Percentiles rank a stretch among this genome's conserved stretches.
Evolutionary conservation across 2,113 vertebrate genomes (phyloP).

Genomic region (Myanophis thanlyinensis): DNA sequence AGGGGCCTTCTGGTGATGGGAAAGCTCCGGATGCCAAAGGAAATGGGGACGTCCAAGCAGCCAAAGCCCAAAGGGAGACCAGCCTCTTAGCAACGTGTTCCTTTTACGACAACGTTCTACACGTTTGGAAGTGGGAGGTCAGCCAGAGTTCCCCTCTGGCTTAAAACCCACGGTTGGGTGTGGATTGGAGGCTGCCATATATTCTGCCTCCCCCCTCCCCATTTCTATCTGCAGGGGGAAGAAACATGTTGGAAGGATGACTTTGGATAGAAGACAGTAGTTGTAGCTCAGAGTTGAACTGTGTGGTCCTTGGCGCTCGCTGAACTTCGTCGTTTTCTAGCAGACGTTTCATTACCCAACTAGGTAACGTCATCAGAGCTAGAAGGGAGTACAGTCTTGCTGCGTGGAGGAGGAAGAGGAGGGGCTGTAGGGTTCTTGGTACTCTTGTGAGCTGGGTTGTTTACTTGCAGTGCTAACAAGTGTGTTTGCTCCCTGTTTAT

Average conservation of each 20-base stretch:
- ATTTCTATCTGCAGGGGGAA: background rate
- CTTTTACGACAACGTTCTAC: conserved; percentile 90
- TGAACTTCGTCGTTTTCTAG: background rate
- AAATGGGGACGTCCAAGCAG: rapidly evolving
- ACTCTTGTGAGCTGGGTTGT: background rate
- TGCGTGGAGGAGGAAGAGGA: background rate
- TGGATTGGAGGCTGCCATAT: too few relatives aligned
- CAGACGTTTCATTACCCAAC: background rate
- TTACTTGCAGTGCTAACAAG: background rate
- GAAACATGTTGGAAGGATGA: background rate
- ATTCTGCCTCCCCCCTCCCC: background rate
- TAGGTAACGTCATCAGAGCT: background rate
- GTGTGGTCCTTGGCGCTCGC: background rate
- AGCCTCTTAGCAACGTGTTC: conserved; percentile 89
- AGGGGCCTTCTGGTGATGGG: background rate
- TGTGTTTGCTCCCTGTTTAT: background rate
- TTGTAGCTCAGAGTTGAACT: background rate
- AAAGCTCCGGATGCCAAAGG: background rate
- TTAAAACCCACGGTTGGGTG: background rate
- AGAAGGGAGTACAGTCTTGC: background rate
- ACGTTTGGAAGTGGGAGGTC: conserved; percentile 90
- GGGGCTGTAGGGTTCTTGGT: background rate
- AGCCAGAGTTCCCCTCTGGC: conserved; percentile 33
- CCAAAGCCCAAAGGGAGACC: conserved; percentile 9
- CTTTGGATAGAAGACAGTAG: background rate